Conservation (phyloP, 2,888 invertebrate genomes). For the Eupeodes latifasciatus region DNA sequence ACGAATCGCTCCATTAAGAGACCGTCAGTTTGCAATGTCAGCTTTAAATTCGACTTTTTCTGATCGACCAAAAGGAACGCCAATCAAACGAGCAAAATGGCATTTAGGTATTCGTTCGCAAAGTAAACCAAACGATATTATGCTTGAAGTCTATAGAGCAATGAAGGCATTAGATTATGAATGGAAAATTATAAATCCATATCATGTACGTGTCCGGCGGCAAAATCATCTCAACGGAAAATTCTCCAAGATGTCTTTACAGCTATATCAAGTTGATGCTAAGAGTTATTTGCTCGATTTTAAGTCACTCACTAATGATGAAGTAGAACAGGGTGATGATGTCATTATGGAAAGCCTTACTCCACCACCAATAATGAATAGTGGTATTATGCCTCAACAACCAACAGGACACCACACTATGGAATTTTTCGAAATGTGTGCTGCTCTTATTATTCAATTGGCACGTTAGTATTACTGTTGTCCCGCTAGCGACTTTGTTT, state of each 20-base stretch:
- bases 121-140: conserved; percentile 99
- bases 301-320: conserved; percentile 94
- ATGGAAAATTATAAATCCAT: conserved; percentile 99
- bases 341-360: conserved; percentile 84
- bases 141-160: conserved; percentile 99
- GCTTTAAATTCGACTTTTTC: conserved; percentile 81
- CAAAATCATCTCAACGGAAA: conserved; percentile 92
- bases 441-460: conserved; percentile 98
- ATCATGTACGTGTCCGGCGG: conserved; percentile 97
- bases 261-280: conserved; percentile 99
- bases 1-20: conserved; percentile 91
- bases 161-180: conserved; percentile 99
- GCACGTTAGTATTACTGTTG: conserved; percentile 88
- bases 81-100: conserved; percentile 98
- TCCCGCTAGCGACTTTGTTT: no score
- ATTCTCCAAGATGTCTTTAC: conserved; percentile 98
- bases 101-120: conserved; percentile 99
- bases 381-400: conserved; percentile 82
- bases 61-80: conserved; percentile 86
- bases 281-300: conserved; percentile 99
- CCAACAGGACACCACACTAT: conserved; percentile 96
- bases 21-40: conserved; percentile 85
- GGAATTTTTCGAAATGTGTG: conserved; percentile 99
- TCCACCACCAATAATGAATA: conserved; percentile 81
- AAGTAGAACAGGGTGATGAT: conserved; percentile 86